A percentile compares a stretch with the other conserved stretches of the same genome.
phyloP scores from a whole-genome alignment of 2,888 invertebrate species.

The Nasonovia ribisnigri region DNA sequence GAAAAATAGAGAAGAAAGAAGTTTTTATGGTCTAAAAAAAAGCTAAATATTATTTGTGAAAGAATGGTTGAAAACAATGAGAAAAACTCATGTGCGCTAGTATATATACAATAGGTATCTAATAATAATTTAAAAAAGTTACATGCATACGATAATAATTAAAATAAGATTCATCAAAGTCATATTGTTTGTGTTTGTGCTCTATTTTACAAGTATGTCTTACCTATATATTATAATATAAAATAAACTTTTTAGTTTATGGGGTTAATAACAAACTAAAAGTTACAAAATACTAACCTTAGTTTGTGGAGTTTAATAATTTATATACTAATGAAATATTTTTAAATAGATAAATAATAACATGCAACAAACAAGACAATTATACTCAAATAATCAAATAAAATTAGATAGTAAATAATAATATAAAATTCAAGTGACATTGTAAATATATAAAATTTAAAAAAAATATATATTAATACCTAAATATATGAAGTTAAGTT shows the following conservation, averaged over 20 bases:
- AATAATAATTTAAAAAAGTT: not conserved
- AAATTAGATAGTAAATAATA: slow-evolving; percentile 43
- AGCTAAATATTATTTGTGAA: not conserved
- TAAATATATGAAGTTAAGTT: slow-evolving; percentile 29
- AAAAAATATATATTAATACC: slow-evolving; percentile 21
- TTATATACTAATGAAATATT: slow-evolving; percentile 45
- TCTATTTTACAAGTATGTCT: not conserved
- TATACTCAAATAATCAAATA: slow-evolving; percentile 6
- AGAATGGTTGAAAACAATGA: not conserved
- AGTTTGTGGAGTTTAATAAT: not conserved
- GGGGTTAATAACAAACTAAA: not conserved
- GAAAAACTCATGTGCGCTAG: not conserved
- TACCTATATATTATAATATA: slow-evolving; percentile 21
- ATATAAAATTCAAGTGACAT: slow-evolving; percentile 10
- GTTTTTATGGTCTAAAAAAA: not conserved
- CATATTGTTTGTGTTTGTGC: slow-evolving; percentile 44
- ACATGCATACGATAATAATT: not conserved
- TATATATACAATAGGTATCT: not conserved
- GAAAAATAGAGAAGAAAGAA: not conserved
- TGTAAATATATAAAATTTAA: slow-evolving; percentile 40
- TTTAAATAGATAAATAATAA: not conserved
- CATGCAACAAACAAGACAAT: slow-evolving; percentile 37
- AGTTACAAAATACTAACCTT: not conserved
- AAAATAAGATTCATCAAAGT: slow-evolving; percentile 58
- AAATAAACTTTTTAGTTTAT: not conserved